Evolutionary conservation across 64 coral and sea anemone genomes (phyloP), one percentile per base, ranked within the genome.

Genomic region (Platygyra sinensis): DNA sequence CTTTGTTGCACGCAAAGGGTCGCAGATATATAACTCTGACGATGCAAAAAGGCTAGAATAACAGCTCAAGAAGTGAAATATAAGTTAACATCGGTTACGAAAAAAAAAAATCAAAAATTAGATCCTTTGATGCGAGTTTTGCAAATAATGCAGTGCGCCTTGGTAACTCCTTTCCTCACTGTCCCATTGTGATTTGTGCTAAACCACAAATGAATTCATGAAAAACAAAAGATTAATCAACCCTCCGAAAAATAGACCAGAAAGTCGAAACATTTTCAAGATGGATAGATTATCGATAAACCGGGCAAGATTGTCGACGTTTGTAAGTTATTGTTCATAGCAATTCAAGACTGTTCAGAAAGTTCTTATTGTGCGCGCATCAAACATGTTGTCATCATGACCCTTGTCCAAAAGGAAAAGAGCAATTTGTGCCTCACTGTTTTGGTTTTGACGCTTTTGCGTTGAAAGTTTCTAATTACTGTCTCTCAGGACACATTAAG

Each of bases 361-460:
- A 73, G n/a, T 73, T 73, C 27, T 30, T 2, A 46, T 4, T 10
- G 52, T 28, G 52, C 52, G 52, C 77, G 15, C 2, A 46, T 46
- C 33, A 18, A 32, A 62, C 61, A 83, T 10, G 10, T 24, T 27
- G 30, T 27, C 20, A 25, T 32, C 8, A 52, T 46, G 39, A 46
- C 39, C 39, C 39, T 1, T n/a, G 25, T 22, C 50, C 33, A 22
- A 85, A 85, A 72, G 81, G 27, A 85, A 83, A 85, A 72, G 81
- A 85, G 81, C 81, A 85, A n/a, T 51, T 63, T 50, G 20, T 78
- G n/a, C 16, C 76, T 80, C 19, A 89, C 87, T 55, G 27, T 63
- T 31, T n/a, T n/a, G n/a, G 54, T 46, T 46, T 46, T 4, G 39
- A 46, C 3, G 39, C 6, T 36, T 36, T 36, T 36, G 33, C 33